Evolutionary conservation across 2,797 vertebrate genomes (phyloP).

Genomic region (Paratrypauchen microcephalus): DNA sequence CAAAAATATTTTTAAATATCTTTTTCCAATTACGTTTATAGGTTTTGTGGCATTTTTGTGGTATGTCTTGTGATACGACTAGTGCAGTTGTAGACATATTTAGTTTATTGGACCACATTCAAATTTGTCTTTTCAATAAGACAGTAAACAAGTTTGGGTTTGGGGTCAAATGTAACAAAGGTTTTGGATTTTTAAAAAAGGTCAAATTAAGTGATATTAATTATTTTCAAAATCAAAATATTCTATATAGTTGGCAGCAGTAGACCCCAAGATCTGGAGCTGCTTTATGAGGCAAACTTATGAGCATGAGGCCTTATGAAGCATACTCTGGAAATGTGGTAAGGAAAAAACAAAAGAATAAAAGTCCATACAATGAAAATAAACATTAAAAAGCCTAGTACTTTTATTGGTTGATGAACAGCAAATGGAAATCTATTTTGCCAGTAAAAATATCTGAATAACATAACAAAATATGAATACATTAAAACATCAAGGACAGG

Average conservation of each 20-base stretch:
- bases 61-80: too few relatives aligned
- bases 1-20: neutral
- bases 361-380: constrained; percentile 35
- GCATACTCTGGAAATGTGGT: constrained; percentile 39
- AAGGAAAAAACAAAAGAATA: constrained; percentile 48
- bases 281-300: constrained; percentile 56
- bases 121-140: neutral
- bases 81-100: too few relatives aligned
- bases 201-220: constrained; percentile 9
- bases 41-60: neutral
- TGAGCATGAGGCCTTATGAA: too few relatives aligned
- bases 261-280: constrained; percentile 60
- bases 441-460: constrained; percentile 14
- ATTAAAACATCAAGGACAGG: neutral
- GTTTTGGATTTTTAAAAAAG: constrained; percentile 18
- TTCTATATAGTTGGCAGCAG: constrained; percentile 40
- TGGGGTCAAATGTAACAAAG: neutral
- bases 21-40: neutral
- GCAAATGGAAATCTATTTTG: constrained; percentile 24
- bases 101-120: neutral
- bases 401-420: constrained; percentile 31
- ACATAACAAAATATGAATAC: constrained; percentile 5
- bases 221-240: constrained; percentile 18
- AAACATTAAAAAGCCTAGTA: constrained; percentile 38
- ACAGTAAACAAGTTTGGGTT: neutral